Evolutionary conservation across 2,888 invertebrate species (phyloP), one percentile per base, ranked within the genome.

Genomic region (Lepidochitona cinerea): DNA sequence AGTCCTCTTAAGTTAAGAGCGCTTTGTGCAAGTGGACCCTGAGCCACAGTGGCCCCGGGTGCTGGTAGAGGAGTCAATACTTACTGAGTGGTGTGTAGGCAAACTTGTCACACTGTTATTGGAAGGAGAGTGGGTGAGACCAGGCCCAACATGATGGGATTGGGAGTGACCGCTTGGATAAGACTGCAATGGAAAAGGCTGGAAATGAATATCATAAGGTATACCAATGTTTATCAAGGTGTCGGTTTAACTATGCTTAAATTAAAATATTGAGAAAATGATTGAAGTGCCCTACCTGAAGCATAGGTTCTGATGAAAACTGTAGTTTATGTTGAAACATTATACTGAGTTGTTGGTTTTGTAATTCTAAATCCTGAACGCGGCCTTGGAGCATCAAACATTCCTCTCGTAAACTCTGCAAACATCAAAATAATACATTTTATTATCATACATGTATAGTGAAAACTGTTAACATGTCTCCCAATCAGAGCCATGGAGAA

Each of bases 341-440:
- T 9, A 94, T 92, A 81, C 94, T 94, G 75, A 96, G 92, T 53
- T 88, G 87, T 65, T 77, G 79, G 91, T 96, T 96, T 89, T 96
- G 95, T 37, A 94, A 92, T 90, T 96, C 96, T 81, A 96, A 92
- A 88, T 96, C 95, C 80, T 94, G 93, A 66, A 96, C 95, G 75
- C 94, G 93, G 76, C 93, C 93, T 85, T 95, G 94, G 23, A 96
- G 92, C 77, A 94, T 93, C 73, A 93, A 93, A 87, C 96, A 93
- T 91, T 96, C 95, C 88, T 95, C 95, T 76, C 95, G 93, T 73
- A 95, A 92, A 84, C 94, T 94, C 95, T 95, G 92, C 54, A 87
- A 68, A 49, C 73, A 36, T 78, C 3, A 49, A 49, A 49, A 49
- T 23, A 5, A 23, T 1, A 5, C 3, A 49, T 49, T 2, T 41